Conservation (phyloP, 2,113 vertebrate genomes). For the Cacatua alba region DNA sequence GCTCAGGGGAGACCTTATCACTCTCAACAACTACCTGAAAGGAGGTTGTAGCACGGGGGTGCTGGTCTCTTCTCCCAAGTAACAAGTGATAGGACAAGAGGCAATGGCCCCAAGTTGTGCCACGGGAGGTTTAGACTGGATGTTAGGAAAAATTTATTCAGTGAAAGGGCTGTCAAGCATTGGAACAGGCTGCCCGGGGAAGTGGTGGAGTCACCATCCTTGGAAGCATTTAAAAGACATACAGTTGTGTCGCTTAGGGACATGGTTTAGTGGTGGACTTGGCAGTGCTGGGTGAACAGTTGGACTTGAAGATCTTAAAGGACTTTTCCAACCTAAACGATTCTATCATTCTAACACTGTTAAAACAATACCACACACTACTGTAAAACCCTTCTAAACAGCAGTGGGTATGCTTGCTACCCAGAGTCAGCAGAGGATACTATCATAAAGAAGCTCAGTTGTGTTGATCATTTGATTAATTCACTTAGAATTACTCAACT, state of each 20-base stretch:
- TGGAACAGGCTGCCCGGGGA: background rate
- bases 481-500: background rate
- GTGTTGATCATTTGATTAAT: background rate
- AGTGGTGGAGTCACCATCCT: background rate
- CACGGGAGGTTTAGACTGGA: background rate
- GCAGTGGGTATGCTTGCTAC: background rate
- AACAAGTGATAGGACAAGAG: background rate
- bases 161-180: background rate
- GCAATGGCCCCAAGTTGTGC: background rate
- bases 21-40: background rate
- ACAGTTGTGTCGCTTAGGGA: background rate
- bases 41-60: background rate
- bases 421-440: background rate
- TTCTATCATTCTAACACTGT: background rate
- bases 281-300: background rate
- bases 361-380: background rate
- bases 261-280: background rate
- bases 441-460: background rate
- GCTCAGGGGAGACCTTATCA: background rate
- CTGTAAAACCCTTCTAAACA: background rate
- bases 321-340: background rate
- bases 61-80: background rate
- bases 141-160: background rate
- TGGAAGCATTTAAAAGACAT: background rate
- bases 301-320: background rate